Conservation (phyloP, 2,797 vertebrate species). For the Sternarchorhynchus goeldii region DNA sequence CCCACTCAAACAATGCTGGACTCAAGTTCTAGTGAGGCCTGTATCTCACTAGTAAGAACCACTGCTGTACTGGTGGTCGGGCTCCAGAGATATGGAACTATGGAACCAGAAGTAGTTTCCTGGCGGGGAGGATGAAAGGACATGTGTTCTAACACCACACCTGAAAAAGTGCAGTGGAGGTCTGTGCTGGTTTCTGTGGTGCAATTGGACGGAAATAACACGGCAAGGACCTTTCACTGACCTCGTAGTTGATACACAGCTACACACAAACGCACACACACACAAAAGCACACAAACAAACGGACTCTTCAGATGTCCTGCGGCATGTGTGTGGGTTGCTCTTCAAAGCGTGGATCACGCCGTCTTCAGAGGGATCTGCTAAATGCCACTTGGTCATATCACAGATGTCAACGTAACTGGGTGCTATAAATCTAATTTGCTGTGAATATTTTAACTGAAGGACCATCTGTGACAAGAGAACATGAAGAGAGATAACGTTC, state of each 20-base stretch:
- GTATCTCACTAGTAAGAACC: no score
- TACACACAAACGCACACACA: background rate
- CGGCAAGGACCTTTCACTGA: background rate
- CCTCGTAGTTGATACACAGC: slow-evolving; percentile 14
- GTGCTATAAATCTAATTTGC: slow-evolving; percentile 61
- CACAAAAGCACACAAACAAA: background rate
- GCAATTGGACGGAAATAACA: no score
- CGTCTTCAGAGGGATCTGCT: slow-evolving; percentile 61
- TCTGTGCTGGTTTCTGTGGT: no score
- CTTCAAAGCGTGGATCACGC: slow-evolving; percentile 66
- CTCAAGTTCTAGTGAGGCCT: no score
- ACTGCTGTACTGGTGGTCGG: no score
- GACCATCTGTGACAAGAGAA: slow-evolving; percentile 64
- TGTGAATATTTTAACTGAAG: slow-evolving; percentile 61
- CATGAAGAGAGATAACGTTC: slow-evolving; percentile 45
- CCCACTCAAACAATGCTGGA: no score
- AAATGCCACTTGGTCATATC: slow-evolving; percentile 73
- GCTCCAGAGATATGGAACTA: no score
- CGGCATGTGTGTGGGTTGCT: slow-evolving; percentile 66
- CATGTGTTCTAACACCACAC: no score
- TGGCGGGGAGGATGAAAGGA: no score
- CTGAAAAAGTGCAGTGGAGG: no score
- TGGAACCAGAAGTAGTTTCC: no score
- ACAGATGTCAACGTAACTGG: slow-evolving; percentile 68
- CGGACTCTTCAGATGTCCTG: slow-evolving; percentile 54